Base-by-base conservation (phyloP, 2,888 invertebrate species). In the Torymus aiolomorphi region DNA sequence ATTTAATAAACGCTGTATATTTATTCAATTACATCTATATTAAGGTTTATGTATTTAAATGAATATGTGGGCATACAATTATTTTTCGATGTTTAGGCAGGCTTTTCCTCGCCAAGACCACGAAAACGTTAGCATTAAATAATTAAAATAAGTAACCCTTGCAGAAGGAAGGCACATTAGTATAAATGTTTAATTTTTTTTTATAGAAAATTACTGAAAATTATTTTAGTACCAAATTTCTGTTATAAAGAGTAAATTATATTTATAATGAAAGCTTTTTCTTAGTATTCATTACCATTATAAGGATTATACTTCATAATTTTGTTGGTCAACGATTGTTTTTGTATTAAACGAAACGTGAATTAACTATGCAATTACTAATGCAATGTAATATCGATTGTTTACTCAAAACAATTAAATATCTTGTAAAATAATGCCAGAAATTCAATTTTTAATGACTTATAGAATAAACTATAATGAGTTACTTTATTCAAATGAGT, bases 121-220 rank as follows among this genome's bases (percentile, higher is more conserved):
- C 59, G 31, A 66, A 78, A 56, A 51, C 11, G 24, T 20, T 63
- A 65, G 49, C 57, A 71, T 31, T 51, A 31, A 16, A 69, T 62
- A 69, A 13, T 24, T 31, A 1, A 54, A 74, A 67, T 67, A 59
- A 73, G 14, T 16, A 54, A 31, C n/a, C 16, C 56, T 14, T 59
- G 63, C 61, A 69, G 62, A 61, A 67, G 20, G 59, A 73, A 78
- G 73, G 73, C 69, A 73, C 78, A 57, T 72, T 61, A 72, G 65
- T 73, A 73, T 49, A 78, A 78, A 67, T 42, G 14, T 78, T 65
- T 18, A 62, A 24, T 76, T 11, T 24, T 49, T 70, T 57, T 52
- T 54, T 59, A 24, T 16, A 75, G 31, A 61, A 24, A 31, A 51
- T 52, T 65, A 51, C 59, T 42, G 66, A 74, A 20, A 49, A 72